Base-by-base conservation (phyloP, 2,888 invertebrate species). In the Luffia ferchaultella region DNA sequence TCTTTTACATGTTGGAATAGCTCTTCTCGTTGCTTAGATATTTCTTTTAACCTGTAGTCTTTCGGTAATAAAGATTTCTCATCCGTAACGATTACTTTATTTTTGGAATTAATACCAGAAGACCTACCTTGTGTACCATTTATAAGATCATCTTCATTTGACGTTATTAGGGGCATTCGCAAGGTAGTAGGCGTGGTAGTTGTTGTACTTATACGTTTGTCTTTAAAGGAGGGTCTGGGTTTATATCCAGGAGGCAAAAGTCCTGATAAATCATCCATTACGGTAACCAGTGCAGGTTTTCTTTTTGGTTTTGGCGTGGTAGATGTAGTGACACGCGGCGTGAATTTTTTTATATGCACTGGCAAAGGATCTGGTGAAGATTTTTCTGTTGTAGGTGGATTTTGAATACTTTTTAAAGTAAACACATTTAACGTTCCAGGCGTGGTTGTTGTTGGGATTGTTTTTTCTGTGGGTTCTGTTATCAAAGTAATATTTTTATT, bases 401-500 rank as follows among this genome's bases (percentile, higher is more conserved):
- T 63, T 40, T 76, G 76, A 2, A 82, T 82, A 53, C 85, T 87
- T 55, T 85, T 85, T 17, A 85, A 69, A 15, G 84, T 85, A 54
- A 86, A 85, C 20, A 86, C 65, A 58, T 80, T 82, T n/a, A 76
- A 62, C 9, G 73, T 67, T 18, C 67, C 55, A 51, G 70, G 65
- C 1, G 66, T 65, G 9, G 69, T 58, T 57, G 71, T 64, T 54
- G 65, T 62, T 2, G 68, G 64, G 16, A 63, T 62, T 48, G 59
- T 64, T 57, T 57, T 60, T 55, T 79, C 79, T 9, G 79, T 73
- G 2, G 78, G 72, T 67, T 88, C 88, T n/a, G 87, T 87, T 45
- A 89, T 87, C 2, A 87, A 75, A 42, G 88, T 85, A 57, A 89
- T 88, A 65, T 91, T 90, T 68, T 90, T 90, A 48, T 87, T 89